Evolutionary conservation across 2,113 vertebrate species (phyloP), one percentile per base, ranked within the genome.

Genomic region (Gavialis gangeticus): DNA sequence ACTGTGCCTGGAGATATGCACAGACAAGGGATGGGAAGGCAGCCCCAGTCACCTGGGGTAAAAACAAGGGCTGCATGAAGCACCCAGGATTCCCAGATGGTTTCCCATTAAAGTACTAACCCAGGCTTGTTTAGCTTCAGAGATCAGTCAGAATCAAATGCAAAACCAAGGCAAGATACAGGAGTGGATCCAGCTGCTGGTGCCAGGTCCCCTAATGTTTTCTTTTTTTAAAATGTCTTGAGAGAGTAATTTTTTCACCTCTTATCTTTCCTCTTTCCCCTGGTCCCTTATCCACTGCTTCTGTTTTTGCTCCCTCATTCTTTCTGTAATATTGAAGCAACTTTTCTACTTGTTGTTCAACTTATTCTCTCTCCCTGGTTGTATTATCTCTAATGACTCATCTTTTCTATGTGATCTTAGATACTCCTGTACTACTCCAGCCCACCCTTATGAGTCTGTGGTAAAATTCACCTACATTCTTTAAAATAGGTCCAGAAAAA

Each of bases 401-500:
- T 46, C 28, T 90, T 93, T 91, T 81, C 19, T 75, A 82, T 54
- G 34, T 18, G 4, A 10, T 71, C 84, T 67, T 16, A 91, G 58
- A 37, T 28, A 91, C 82, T 91, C 10, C 77, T 88, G 12, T 84
- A 24, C 46, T 82, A 58, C 16, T 60, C 60, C 18, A 46, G 19
- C 58, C 37, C 5, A 83, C 67, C n/a, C 73, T 54, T 67, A 19
- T 73, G 28, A 5, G 90, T 88, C 37, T 92, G 73, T 92, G 90
- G 22, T 59, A 90, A 90, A 80, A 7, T 87, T 54, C 10, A 28
- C 15, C 2, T 34, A 12, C 30, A 80, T 80, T 93, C 54, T 54
- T 67, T 55, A 90, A 91, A 89, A 83, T 76, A 80, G 84, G 57
- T 54, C 17, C 12, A 80, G 85, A 92, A 84, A 17, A 83, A 83